phyloP scores from a whole-genome alignment of 30 jellyfish, hydroid and myxozoan genomes.

The Hydractinia symbiolongicarpus region DNA sequence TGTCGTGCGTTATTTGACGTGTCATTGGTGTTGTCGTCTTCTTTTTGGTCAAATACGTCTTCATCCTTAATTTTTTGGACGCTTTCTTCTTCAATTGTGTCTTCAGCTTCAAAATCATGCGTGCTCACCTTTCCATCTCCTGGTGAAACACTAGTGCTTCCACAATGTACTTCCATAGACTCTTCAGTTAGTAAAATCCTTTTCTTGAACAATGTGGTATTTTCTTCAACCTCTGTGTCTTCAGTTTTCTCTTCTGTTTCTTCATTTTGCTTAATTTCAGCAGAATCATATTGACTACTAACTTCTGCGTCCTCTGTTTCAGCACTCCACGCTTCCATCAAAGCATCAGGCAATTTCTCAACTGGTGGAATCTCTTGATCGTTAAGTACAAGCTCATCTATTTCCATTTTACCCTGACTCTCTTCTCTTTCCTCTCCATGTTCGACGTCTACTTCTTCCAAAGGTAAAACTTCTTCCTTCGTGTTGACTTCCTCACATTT shows the following conservation, averaged over 20 bases:
- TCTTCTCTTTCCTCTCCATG: neutral
- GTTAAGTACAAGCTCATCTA: neutral
- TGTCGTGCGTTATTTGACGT: too few relatives aligned
- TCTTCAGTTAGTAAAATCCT: neutral
- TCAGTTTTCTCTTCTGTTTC: neutral
- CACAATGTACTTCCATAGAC: slow-evolving; percentile 4
- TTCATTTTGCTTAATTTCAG: neutral
- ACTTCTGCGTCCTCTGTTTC: neutral
- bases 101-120: slow-evolving; percentile 1
- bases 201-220: too few relatives aligned
- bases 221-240: neutral
- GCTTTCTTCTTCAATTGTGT: too few relatives aligned
- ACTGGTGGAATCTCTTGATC: neutral
- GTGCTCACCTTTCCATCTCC: neutral
- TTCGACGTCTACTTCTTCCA: neutral
- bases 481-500: too few relatives aligned
- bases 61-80: neutral
- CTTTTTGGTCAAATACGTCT: neutral
- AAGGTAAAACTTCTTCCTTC: neutral
- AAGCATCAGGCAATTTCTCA: neutral
- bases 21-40: too few relatives aligned
- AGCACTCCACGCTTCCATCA: neutral
- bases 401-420: too few relatives aligned
- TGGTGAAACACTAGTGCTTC: neutral
- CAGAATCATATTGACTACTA: neutral